phyloP scores from a whole-genome alignment of 2,797 vertebrate species.

The Sebastes diaconus region DNA sequence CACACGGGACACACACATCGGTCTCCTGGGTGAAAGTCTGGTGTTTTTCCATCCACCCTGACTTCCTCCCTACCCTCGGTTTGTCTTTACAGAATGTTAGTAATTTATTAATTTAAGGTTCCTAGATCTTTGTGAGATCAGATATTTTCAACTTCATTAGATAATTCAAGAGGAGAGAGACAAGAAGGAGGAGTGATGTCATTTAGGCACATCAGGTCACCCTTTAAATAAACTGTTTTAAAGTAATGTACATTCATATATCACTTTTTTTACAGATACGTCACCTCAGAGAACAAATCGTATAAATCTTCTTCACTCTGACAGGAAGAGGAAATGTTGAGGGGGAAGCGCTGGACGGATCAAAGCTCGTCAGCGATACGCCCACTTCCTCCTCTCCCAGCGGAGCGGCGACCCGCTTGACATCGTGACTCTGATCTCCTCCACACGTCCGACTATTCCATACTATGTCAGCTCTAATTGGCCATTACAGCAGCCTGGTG shows the following conservation, averaged over 20 bases:
- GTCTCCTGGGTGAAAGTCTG: no score
- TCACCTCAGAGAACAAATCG: not conserved
- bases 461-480: conserved; percentile 55
- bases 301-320: not conserved
- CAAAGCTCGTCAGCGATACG: not conserved
- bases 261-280: not conserved
- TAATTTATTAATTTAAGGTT: not conserved
- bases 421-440: conserved; percentile 29
- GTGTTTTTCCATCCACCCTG: no score
- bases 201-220: not conserved
- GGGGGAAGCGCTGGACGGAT: not conserved
- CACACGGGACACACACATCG: no score
- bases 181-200: not conserved
- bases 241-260: not conserved
- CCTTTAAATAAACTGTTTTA: not conserved
- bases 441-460: conserved; percentile 32
- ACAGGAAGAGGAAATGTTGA: not conserved
- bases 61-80: no score
- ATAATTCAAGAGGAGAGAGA: not conserved
- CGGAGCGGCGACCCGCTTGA: not conserved
- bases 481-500: conserved; percentile 43
- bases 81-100: not conserved
- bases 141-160: not conserved
- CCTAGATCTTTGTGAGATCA: not conserved
- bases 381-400: conserved; percentile 16